Conservation (phyloP, 37 sponge, comb jelly and placozoan species). For the Beroe ovata region DNA sequence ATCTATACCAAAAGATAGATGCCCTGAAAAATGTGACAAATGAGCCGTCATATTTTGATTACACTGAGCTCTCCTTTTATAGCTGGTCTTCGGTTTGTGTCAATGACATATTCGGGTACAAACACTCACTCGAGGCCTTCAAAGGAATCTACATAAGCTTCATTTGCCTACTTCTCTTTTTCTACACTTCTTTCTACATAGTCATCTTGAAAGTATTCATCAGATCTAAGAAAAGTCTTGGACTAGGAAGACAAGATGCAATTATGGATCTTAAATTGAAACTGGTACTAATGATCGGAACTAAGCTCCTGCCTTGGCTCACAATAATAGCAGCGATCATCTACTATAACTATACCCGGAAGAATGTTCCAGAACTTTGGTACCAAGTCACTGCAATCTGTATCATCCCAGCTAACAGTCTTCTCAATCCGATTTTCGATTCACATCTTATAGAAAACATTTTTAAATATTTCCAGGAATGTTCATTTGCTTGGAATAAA, state of each 20-base stretch:
- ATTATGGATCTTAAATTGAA: neutral
- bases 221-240: neutral
- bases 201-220: neutral
- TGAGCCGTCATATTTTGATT: neutral
- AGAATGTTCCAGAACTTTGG: constrained; percentile 7
- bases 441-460: no score
- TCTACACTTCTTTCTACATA: neutral
- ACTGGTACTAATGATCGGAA: neutral
- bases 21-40: neutral
- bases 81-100: constrained; percentile 36
- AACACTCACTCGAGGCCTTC: neutral
- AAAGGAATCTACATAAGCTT: neutral
- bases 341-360: neutral
- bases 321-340: no score
- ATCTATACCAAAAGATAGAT: neutral
- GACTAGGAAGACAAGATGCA: neutral
- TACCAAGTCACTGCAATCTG: no score
- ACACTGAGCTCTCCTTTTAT: constrained; percentile 11
- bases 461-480: no score
- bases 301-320: neutral
- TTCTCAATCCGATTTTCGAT: constrained; percentile 5
- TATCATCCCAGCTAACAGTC: neutral
- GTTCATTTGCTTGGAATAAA: no score
- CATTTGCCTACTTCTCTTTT: neutral
- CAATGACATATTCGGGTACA: constrained; percentile 1